Base-by-base conservation (phyloP, 1,140 invertebrate species). In the Zelostemma sp. region DNA sequence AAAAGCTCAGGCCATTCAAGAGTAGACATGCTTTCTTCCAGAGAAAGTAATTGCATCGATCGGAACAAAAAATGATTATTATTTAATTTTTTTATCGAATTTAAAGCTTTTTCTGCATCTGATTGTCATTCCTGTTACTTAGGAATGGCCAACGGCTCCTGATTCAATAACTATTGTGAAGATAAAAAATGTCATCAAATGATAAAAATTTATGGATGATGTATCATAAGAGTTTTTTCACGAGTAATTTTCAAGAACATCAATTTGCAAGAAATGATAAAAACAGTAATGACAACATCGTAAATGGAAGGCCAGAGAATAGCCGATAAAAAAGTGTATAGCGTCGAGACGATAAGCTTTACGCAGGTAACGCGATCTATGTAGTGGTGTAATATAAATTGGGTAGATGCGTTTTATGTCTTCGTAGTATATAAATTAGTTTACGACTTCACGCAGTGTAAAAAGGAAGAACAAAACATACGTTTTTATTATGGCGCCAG, bases 401-500 rank as follows among this genome's bases (percentile, higher is more conserved):
- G 47, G 43, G 50, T 59, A 41, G 43, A 68, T 57, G 55, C 48
- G 55, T 60, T 71, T 68, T 60, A 65, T 74, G 35, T 47, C 46
- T 61, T 56, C 61, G 48, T 49, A 47, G 58, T 58, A 54, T 71
- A 71, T 68, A 68, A 74, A 74, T 74, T 64, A 63, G 41, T 74
- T 71, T 74, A 74, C 63, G 61, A 49, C 51, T 59, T 58, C 53
- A 11, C 57, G 25, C 61, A 33, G 56, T 41, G n/a, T 33, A 51
- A 46, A 57, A 62, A 38, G 40, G 41, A 58, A 53, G 64, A 66
- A 72, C 53, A 65, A 64, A 71, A 71, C 62, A 58, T 51, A 49
- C 55, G 55, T 66, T 74, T 74, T 74, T 74, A 74, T 71, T 68
- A 57, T 55, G 68, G 62, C 72, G 68, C 68, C 72, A 70, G 63